A percentile compares a stretch with the other conserved stretches of the same genome.
phyloP scores from a whole-genome alignment of 2,888 invertebrate genomes.

The Ernsta delagoae region DNA sequence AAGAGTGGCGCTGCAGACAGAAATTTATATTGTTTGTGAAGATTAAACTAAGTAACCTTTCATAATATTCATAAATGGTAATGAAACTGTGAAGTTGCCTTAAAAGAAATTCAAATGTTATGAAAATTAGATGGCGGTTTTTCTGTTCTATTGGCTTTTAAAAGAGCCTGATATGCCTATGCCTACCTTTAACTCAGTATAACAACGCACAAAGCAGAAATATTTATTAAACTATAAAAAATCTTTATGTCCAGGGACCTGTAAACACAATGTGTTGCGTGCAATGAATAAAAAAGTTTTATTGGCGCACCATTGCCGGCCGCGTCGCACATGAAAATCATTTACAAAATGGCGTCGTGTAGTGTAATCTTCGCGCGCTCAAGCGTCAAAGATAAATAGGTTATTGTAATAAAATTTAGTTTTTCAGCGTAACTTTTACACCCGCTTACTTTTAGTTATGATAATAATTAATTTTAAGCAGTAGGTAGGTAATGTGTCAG shows the following conservation, averaged over 20 bases:
- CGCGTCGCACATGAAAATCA: too few relatives aligned
- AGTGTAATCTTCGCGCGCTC: slow-evolving; percentile 4
- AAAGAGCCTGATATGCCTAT: too few relatives aligned
- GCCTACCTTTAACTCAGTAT: too few relatives aligned
- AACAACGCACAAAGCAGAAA: too few relatives aligned
- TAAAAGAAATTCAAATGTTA: too few relatives aligned
- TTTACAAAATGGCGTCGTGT: neutral
- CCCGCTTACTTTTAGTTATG: too few relatives aligned
- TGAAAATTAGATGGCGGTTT: too few relatives aligned
- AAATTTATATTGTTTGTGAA: too few relatives aligned
- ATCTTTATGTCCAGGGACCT: slow-evolving; percentile 1
- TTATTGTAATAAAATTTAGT: slow-evolving; percentile 1
- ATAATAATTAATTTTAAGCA: too few relatives aligned
- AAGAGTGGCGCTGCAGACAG: neutral
- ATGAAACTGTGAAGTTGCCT: too few relatives aligned
- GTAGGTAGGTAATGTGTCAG: too few relatives aligned
- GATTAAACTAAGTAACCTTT: neutral
- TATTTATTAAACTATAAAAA: neutral
- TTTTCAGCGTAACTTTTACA: neutral
- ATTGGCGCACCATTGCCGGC: slow-evolving; percentile 1
- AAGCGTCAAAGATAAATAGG: slow-evolving; percentile 2
- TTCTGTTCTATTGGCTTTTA: too few relatives aligned
- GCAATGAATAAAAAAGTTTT: slow-evolving; percentile 13
- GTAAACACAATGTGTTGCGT: slow-evolving; percentile 14
- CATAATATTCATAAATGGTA: neutral